These are phyloP conservation scores for Poicephalus gulielmi DNA, from an alignment of 2,113 vertebrate species.

Conservation along the genomic window DNA sequence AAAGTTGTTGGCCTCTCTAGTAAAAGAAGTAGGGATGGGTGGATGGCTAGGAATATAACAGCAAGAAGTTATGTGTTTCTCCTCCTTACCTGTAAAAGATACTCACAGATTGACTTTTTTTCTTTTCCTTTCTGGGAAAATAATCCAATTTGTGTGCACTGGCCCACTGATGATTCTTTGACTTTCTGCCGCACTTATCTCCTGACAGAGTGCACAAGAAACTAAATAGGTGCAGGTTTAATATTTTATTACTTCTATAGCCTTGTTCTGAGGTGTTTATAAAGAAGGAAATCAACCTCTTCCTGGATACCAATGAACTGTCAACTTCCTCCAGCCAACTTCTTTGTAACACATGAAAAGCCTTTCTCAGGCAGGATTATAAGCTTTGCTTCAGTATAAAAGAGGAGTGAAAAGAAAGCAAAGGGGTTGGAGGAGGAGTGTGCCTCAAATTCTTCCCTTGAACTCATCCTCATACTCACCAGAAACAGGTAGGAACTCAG, in stretches of 20 bases:
- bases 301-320: constrained; percentile 29
- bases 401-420: not conserved
- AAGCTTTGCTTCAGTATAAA: not conserved
- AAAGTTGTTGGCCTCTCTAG: not conserved
- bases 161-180: not conserved
- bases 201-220: not conserved
- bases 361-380: not conserved
- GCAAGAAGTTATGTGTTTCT: not conserved
- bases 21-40: not conserved
- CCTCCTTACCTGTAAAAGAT: not conserved
- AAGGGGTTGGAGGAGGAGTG: not conserved
- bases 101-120: not conserved
- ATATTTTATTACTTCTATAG: not conserved
- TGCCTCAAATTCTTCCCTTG: not conserved
- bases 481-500: not conserved
- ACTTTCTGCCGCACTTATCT: not conserved
- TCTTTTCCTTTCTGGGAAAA: not conserved
- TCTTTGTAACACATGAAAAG: not conserved
- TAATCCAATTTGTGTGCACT: not conserved
- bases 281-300: constrained; percentile 6
- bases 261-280: not conserved
- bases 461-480: not conserved
- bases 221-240: not conserved
- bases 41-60: not conserved
- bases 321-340: constrained; percentile 2